Base-by-base conservation (phyloP, 2,888 invertebrate genomes). In the Euzetes globulus region DNA sequence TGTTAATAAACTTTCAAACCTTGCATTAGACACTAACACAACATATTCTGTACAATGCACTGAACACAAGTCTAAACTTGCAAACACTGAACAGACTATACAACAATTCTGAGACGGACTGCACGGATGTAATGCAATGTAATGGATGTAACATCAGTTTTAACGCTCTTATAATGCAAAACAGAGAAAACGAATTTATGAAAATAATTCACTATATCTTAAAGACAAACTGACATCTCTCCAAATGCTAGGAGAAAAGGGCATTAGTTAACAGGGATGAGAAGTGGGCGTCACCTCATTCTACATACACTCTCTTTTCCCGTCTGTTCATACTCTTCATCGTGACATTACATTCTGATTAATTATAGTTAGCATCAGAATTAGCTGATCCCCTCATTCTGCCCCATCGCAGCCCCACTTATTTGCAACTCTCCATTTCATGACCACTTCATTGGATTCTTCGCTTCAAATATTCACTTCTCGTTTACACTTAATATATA, bases 1-100 rank as follows among this genome's bases (percentile, higher is more conserved):
- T 68, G 68, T 68, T 63, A 68, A 68, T 68, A 17, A 68, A 68
- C 68, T 41, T 68, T 68, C 68, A 41, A 68, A 68, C 68, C 68
- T 22, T 11, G 68, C 45, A 68, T 68, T 68, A 68, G 41, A 68
- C 68, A 41, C 45, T 68, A 63, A 19, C 37, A 68, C 19, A 68
- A 41, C 68, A 68, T 68, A 52, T 52, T 19, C 52, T 52, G 52
- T 52, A 6, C 17, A 15, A n/a, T 50, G 15, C 3, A 50, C 52
- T 52, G 19, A 17, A 60, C 15, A 11, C 17, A 17, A 60, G 27
- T 60, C 22, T 60, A 60, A 60, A 60, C 22, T n/a, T 50, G 45
- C 33, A 33, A 33, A 41, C 6, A 41, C 41, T 41, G 41, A 41
- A 11, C 41, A 41, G 41, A 41, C 41, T 41, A 41, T 41, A 41